Percentiles rank a stretch among this genome's conserved stretches.
Evolutionary conservation across 2,113 vertebrate species (phyloP).

Genomic region (Rhipidura dahli): DNA sequence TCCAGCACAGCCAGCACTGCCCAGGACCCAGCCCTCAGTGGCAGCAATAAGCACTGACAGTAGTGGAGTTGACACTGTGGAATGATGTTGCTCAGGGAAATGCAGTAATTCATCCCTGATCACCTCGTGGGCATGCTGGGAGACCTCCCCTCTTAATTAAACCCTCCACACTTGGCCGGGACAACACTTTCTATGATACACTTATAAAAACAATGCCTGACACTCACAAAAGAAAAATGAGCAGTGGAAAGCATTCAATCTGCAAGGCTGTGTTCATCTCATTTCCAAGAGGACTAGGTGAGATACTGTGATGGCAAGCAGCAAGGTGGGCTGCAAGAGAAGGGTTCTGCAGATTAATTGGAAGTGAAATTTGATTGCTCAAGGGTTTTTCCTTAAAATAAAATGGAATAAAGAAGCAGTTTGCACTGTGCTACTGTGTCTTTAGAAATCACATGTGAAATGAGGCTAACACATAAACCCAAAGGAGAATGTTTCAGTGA

Average conservation of each 20-base stretch:
- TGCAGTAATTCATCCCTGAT: not conserved
- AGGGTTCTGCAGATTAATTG: not conserved
- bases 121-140: not conserved
- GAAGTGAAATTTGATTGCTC: not conserved
- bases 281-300: not conserved
- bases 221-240: not conserved
- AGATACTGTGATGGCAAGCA: not conserved
- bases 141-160: not conserved
- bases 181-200: not conserved
- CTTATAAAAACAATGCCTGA: not conserved
- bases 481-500: not conserved
- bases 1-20: not conserved
- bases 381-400: not conserved
- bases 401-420: not conserved
- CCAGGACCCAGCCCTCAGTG: not conserved
- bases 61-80: fast-evolving
- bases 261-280: not conserved
- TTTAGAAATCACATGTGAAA: constrained; percentile 4
- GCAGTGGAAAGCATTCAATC: not conserved
- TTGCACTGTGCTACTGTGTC: not conserved
- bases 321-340: not conserved
- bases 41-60: not conserved
- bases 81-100: not conserved
- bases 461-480: not conserved
- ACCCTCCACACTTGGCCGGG: not conserved